Base-by-base conservation (phyloP, 2,113 vertebrate species). In the Apeltes quadracus region DNA sequence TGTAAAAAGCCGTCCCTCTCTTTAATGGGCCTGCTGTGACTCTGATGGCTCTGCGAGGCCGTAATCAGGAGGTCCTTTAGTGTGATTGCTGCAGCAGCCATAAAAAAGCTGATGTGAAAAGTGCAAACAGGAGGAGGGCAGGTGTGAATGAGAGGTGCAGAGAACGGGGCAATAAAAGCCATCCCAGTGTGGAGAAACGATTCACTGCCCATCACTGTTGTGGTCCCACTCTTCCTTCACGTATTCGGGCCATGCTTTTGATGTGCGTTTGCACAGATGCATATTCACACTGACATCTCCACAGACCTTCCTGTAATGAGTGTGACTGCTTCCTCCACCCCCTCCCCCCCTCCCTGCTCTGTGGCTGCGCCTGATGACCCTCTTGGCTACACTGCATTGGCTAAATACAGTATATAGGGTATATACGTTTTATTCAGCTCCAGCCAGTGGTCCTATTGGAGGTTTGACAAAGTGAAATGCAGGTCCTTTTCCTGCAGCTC, bases 281-380 rank as follows among this genome's bases (percentile, higher is more conserved):
- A 77, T 50, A 61, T 76, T 78, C 50, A 59, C 44, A 44, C 70
- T 46, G 57, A 66, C 66, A 61, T 70, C 23, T 75, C 53, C 12
- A 51, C 13, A 20, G 48, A 83, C 68, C 86, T 88, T 84, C 85
- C 75, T 56, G 73, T 85, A 86, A 85, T 82, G 68, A 88, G 75
- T 53, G 7, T 13, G 7, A 36, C 39, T 63, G 64, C 12, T 50
- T 27, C 54, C n/a, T n/a, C n/a, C n/a, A n/a, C n/a, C n/a, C n/a
- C n/a, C n/a, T 13, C 14, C 13, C 13, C 16, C 34, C 10, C 16
- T n/a, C n/a, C n/a, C n/a, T n/a, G n/a, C n/a, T n/a, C n/a, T n/a
- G 7, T 64, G 41, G 50, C 68, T 61, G 32, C 16, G 10, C 68
- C 58, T 29, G 62, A 79, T 79, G 55, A n/a, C n/a, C n/a, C n/a